phyloP scores from a whole-genome alignment of 2,797 vertebrate species.

The Heteromormyrus szaboi region DNA sequence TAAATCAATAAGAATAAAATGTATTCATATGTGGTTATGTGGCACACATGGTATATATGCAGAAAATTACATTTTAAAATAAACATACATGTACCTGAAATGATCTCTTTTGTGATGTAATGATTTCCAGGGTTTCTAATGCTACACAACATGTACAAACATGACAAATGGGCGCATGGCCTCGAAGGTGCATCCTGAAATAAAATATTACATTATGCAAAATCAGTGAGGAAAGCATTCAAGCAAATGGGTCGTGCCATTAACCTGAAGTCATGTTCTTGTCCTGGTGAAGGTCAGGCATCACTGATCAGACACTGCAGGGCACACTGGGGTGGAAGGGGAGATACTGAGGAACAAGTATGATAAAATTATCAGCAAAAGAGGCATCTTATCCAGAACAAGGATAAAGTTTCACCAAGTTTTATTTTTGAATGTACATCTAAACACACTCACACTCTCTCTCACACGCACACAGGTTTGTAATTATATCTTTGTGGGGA shows the following conservation, averaged over 20 bases:
- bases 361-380: not conserved
- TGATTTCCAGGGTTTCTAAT: not conserved
- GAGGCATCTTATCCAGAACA: not conserved
- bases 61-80: constrained; percentile 4
- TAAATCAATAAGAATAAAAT: not conserved
- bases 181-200: not conserved
- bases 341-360: not conserved
- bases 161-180: not conserved
- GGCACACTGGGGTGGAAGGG: not conserved
- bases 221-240: not conserved
- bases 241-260: not conserved
- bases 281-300: not conserved
- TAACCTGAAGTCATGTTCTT: not conserved
- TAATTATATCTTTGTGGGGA: not conserved
- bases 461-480: not conserved
- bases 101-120: not conserved
- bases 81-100: not conserved
- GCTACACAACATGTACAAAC: not conserved
- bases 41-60: not conserved
- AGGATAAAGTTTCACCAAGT: not conserved
- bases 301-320: not conserved
- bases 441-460: not conserved
- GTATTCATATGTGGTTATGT: constrained; percentile 3
- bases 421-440: not conserved
- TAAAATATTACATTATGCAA: not conserved